Conservation (phyloP, 2,888 invertebrate species). For the Epsilonema sp. region DNA sequence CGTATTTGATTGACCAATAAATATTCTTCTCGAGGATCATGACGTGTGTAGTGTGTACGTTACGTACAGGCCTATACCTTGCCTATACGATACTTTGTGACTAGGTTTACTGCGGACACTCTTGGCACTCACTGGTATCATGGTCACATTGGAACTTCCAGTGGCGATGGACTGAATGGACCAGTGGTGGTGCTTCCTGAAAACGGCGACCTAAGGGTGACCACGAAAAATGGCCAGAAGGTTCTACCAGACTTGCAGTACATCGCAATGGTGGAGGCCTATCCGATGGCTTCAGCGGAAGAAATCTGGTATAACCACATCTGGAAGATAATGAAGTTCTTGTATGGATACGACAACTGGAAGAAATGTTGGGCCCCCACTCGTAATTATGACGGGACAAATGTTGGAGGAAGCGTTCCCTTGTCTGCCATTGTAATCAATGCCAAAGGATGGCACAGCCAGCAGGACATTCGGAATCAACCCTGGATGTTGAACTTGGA, state of each 20-base stretch:
- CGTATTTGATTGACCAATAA: no score
- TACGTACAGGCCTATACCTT: no score
- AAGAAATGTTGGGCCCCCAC: slow-evolving; percentile 21
- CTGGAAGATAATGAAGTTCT: slow-evolving; percentile 22
- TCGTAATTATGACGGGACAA: slow-evolving; percentile 19
- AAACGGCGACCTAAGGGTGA: not conserved
- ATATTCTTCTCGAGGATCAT: no score
- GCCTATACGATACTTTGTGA: no score
- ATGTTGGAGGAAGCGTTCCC: slow-evolving; percentile 21
- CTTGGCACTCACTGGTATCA: slow-evolving; percentile 21
- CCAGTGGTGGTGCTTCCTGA: slow-evolving; percentile 13
- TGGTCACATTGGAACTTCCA: slow-evolving; percentile 20
- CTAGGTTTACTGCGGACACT: slow-evolving; percentile 21
- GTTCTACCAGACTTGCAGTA: slow-evolving; percentile 15
- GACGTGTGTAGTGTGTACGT: no score
- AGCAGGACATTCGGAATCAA: slow-evolving; percentile 12
- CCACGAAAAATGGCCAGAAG: slow-evolving; percentile 7
- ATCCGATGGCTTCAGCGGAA: slow-evolving; percentile 14
- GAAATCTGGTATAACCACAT: slow-evolving; percentile 17
- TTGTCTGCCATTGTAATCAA: slow-evolving; percentile 21
- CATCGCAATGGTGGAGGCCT: slow-evolving; percentile 20
- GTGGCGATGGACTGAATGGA: slow-evolving; percentile 21
- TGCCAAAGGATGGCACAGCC: slow-evolving; percentile 21
- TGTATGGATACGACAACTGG: slow-evolving; percentile 19
- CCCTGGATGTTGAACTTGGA: slow-evolving; percentile 17